Percentiles rank a stretch among this genome's conserved stretches.
These are phyloP conservation scores for Chaetodon trifasciatus DNA, from an alignment of 2,797 vertebrate species.

Conservation along the genomic window DNA sequence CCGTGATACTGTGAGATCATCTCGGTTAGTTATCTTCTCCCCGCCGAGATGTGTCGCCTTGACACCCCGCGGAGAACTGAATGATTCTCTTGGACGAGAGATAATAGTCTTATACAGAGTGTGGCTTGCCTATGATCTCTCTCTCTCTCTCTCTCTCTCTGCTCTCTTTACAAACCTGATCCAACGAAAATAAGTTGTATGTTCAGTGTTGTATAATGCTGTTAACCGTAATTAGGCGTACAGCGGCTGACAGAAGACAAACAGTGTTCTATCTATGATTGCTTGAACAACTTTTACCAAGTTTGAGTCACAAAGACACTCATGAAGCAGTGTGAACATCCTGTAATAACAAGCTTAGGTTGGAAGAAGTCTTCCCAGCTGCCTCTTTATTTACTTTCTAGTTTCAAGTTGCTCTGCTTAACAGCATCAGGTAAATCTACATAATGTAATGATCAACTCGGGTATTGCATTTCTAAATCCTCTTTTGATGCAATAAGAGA, in stretches of 20 bases:
- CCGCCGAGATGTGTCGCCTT: constrained; percentile 71
- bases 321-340: constrained; percentile 4
- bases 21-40: constrained; percentile 82
- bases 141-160: constrained; percentile 11
- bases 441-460: not conserved
- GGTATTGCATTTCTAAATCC: not conserved
- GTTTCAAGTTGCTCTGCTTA: not conserved
- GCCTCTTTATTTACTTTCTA: not conserved
- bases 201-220: constrained; percentile 26
- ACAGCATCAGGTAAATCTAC: not conserved
- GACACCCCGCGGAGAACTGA: constrained; percentile 77
- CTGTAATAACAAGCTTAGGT: not conserved
- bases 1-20: constrained; percentile 80
- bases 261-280: not conserved
- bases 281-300: not conserved
- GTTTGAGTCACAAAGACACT: not conserved
- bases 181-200: constrained; percentile 15
- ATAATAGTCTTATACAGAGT: constrained; percentile 68
- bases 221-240: constrained; percentile 32
- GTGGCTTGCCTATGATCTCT: constrained; percentile 38
- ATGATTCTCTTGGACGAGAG: constrained; percentile 75
- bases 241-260: constrained; percentile 13
- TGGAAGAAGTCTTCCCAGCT: not conserved
- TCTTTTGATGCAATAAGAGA: not conserved
- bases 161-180: constrained; percentile 32